Conservation (phyloP, 2,797 vertebrate genomes). For the Gymnocypris eckloni region DNA sequence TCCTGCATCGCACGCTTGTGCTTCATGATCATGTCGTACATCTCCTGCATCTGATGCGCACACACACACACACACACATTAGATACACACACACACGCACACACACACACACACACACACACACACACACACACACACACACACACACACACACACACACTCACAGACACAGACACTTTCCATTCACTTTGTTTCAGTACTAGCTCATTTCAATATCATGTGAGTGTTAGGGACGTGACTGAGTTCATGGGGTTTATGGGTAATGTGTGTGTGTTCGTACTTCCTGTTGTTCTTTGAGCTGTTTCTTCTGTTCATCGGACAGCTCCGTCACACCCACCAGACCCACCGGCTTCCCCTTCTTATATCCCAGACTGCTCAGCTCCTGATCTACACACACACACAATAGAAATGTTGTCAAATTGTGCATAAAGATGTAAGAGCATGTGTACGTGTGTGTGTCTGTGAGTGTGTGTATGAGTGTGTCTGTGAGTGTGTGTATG, state of each 20-base stretch:
- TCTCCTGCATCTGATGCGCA: slow-evolving; percentile 92
- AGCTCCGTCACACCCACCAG: slow-evolving; percentile 87
- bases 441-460: background rate
- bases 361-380: slow-evolving; percentile 86
- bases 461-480: background rate
- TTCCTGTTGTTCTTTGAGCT: slow-evolving; percentile 89
- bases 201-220: no score
- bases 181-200: background rate
- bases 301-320: slow-evolving; percentile 87
- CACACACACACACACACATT: background rate
- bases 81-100: no score
- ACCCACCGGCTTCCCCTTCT: slow-evolving; percentile 86
- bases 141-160: no score
- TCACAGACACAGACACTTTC: no score
- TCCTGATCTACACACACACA: slow-evolving; percentile 77
- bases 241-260: background rate
- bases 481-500: accelerated
- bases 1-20: slow-evolving; percentile 97
- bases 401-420: background rate
- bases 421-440: background rate
- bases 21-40: slow-evolving; percentile 98
- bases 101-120: no score
- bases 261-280: slow-evolving; percentile 64
- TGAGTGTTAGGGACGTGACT: background rate
- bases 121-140: no score